Evolutionary conservation across 1,140 invertebrate species (phyloP), one percentile per base, ranked within the genome.

Genomic region (Cyphomyrmex costatus): DNA sequence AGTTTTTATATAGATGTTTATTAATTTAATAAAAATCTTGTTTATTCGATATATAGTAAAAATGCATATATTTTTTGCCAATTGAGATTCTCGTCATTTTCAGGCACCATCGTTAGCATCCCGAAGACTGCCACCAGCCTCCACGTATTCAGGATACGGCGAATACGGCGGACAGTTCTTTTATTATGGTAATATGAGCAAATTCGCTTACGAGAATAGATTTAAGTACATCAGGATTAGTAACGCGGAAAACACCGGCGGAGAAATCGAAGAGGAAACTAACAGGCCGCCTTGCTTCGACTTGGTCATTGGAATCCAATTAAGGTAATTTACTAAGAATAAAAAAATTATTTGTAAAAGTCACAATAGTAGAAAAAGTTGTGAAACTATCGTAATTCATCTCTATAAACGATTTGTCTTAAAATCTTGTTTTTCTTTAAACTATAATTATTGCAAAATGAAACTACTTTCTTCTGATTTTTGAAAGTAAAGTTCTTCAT

Each of bases 131-230:
- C 94, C 92, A 0, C 68, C 89, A 2, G 91, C 91, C 0, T 94
- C 93, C 4, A 94, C 92, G 1, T 95, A 95, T 61, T 94, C 91
- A 0, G 94, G 95, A 60, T 95, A 94, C 68, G 94, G 95, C 3
- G 94, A 95, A 33, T 95, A 94, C 42, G 94, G 92, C 0, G 94
- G 94, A 0, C 87, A 88, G 21, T 94, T 94, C 68, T 95, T 93
- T 65, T 95, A 93, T 46, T 95, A 95, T 42, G 95, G 95, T 10
- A 94, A 94, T 36, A 95, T 95, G 94, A 95, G 95, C 84, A 93
- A 92, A 56, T 92, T 89, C 53, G 94, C 94, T 1, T 94, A 93
- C 33, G 92, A 94, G 12, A 93, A 74, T n/a, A 94, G 92, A 86
- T 93, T 94, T 49, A 85, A 90, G 46, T 46, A 73, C 21, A 3